Conservation (phyloP, 2,797 vertebrate species). For the Gobio occitaniae region DNA sequence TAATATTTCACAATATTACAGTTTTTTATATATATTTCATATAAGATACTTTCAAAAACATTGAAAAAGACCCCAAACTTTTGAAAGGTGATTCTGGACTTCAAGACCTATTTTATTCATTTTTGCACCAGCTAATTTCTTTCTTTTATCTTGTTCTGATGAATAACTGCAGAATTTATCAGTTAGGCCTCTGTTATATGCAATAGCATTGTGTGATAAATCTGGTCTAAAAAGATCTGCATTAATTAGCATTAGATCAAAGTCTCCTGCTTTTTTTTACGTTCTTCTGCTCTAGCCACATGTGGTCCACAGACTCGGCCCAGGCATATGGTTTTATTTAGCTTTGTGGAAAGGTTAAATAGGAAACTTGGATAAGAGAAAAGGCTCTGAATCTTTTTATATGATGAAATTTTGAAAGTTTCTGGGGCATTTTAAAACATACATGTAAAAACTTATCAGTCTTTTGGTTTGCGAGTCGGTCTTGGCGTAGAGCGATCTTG, state of each 20-base stretch:
- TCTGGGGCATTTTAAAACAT: slow-evolving; percentile 63
- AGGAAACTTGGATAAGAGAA: slow-evolving; percentile 75
- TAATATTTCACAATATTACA: background rate
- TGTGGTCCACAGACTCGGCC: slow-evolving; percentile 67
- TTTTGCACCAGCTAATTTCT: background rate
- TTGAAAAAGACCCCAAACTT: background rate
- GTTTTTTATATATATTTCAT: background rate
- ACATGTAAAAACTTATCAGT: slow-evolving; percentile 59
- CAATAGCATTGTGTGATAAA: slow-evolving; percentile 55
- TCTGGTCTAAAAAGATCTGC: slow-evolving; percentile 63
- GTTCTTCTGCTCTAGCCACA: slow-evolving; percentile 64
- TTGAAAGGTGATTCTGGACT: background rate
- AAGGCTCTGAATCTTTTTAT: slow-evolving; percentile 68
- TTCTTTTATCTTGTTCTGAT: slow-evolving; percentile 30
- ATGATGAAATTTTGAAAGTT: slow-evolving; percentile 61
- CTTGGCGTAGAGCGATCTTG: slow-evolving; percentile 51
- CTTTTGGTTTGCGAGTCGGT: slow-evolving; percentile 53
- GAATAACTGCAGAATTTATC: slow-evolving; percentile 26
- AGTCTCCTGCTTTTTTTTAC: slow-evolving; percentile 51
- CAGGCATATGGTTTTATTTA: slow-evolving; percentile 81
- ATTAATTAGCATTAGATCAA: slow-evolving; percentile 70
- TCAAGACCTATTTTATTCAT: slow-evolving; percentile 12
- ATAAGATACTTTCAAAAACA: too few species aligned
- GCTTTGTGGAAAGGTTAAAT: slow-evolving; percentile 76
- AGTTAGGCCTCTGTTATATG: slow-evolving; percentile 44